Evolutionary conservation across 1,140 invertebrate genomes (phyloP), one percentile per base, ranked within the genome.

Genomic region (Drosophila mojavensis): DNA sequence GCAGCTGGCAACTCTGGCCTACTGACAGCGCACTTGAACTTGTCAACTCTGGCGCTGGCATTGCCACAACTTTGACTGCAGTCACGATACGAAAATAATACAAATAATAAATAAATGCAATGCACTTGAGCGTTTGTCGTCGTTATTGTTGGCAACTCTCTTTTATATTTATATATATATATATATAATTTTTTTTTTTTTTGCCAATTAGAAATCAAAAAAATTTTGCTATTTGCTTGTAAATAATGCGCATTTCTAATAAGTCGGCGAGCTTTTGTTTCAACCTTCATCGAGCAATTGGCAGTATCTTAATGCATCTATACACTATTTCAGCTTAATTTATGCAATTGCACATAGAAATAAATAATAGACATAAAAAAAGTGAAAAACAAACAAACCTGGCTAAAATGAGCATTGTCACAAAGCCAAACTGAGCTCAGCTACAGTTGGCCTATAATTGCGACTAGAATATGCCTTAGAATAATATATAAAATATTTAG

Each of bases 171-270:
- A 28, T 39, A 20, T 20, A 20, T 20, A 20, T 20, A 20, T 20
- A 20, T 39, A 39, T 39, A 39, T n/a, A n/a, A n/a, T 17, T 17
- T 17, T 17, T 47, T 47, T 47, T 43, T 33, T 33, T 33, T 33
- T 2, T 13, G 81, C 77, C 76, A 79, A 82, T 86, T 88, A 69
- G 70, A 88, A 81, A 86, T 76, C 71, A 69, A 78, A 86, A 86
- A 88, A 79, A 56, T 60, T 71, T 45, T 60, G 30, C 56, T 10
- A 36, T 65, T 70, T 54, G 11, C 10, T 75, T 65, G 56, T 56
- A 58, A 88, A 78, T 83, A 89, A 88, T 88, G 83, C 83, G 83
- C 83, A 89, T 88, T 88, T 88, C 84, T 80, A 88, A 83, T 78
- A 72, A 80, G 78, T 39, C 61, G 62, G 50, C 63, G 66, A 68